phyloP scores from a whole-genome alignment of 1,140 invertebrate species.

The Mactra quadrangularis region DNA sequence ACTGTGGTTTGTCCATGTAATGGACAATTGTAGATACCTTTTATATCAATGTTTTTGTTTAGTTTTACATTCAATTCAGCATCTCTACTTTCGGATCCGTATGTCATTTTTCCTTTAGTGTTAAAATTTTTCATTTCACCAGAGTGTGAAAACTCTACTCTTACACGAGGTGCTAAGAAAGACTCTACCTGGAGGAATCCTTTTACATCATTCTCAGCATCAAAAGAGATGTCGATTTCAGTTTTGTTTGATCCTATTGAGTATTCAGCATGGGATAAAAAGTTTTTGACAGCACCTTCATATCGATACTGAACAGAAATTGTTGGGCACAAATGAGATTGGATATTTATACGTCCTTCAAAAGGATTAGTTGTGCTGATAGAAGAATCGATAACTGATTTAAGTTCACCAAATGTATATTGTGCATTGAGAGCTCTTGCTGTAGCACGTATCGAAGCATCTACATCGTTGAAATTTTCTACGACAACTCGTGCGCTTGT shows the following conservation, averaged over 20 bases:
- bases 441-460: neutral
- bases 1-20: neutral
- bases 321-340: conserved; percentile 17
- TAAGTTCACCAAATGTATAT: neutral
- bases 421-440: neutral
- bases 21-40: neutral
- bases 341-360: neutral
- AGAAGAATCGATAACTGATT: neutral
- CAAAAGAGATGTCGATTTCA: conserved; percentile 20
- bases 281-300: conserved; percentile 21
- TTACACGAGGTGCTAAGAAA: neutral
- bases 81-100: conserved; percentile 19
- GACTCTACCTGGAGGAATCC: conserved; percentile 6
- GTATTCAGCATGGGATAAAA: conserved; percentile 23
- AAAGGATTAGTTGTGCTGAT: neutral
- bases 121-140: conserved; percentile 10
- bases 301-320: conserved; percentile 18
- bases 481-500: conserved; percentile 2
- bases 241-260: conserved; percentile 21
- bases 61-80: conserved; percentile 20
- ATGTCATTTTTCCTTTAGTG: conserved; percentile 1
- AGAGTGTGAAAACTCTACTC: conserved; percentile 7
- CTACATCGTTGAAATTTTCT: conserved; percentile 9
- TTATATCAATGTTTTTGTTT: neutral
- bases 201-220: neutral